These are phyloP conservation scores for Lerema accius DNA, from an alignment of 1,140 invertebrate genomes.

Conservation along the genomic window DNA sequence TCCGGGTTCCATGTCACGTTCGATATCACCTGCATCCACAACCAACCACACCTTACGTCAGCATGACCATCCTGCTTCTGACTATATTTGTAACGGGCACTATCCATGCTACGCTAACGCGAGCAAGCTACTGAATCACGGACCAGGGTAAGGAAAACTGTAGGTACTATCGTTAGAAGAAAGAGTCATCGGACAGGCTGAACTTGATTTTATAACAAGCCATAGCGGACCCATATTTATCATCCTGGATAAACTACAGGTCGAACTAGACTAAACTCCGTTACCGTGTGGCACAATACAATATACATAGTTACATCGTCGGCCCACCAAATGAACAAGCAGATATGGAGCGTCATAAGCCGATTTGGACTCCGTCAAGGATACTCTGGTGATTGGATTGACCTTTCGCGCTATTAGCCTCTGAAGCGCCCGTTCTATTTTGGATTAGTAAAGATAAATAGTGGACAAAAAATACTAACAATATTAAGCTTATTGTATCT, in stretches of 20 bases:
- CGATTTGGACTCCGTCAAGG: constrained; percentile 28
- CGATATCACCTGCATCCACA: constrained; percentile 85
- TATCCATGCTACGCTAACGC: too few species aligned
- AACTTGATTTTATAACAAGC: too few species aligned
- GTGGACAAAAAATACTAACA: neutral
- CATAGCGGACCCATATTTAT: too few species aligned
- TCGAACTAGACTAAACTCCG: too few species aligned
- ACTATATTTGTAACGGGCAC: too few species aligned
- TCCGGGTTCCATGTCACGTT: constrained; percentile 91
- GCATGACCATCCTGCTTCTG: too few species aligned
- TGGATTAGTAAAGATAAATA: constrained; percentile 1
- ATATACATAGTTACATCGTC: neutral
- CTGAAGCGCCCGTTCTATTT: neutral
- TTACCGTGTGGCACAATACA: too few species aligned
- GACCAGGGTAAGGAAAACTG: too few species aligned
- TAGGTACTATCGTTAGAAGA: too few species aligned
- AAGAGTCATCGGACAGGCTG: too few species aligned
- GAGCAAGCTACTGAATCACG: too few species aligned
- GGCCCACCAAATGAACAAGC: constrained; percentile 13
- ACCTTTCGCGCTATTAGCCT: constrained; percentile 15
- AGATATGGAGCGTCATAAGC: constrained; percentile 18
- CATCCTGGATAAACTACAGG: too few species aligned
- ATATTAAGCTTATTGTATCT: neutral
- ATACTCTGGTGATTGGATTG: constrained; percentile 27
- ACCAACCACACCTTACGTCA: neutral